phyloP scores from a whole-genome alignment of 2,888 invertebrate species.

The Serripes groenlandicus region DNA sequence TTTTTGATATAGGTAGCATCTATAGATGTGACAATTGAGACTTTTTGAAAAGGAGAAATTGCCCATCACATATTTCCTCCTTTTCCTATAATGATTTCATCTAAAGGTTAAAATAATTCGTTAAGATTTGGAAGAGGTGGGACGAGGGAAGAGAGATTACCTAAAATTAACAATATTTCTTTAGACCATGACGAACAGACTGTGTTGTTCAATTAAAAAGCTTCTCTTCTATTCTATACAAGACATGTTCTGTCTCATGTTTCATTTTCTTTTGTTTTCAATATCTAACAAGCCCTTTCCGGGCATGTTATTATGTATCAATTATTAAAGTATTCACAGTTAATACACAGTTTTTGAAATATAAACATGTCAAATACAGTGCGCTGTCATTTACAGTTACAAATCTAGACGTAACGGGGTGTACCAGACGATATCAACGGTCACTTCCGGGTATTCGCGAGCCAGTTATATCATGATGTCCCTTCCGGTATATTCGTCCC shows the following conservation, averaged over 20 bases:
- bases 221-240: no score
- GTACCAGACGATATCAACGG: not conserved
- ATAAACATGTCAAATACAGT: constrained; percentile 12
- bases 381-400: not conserved
- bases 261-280: no score
- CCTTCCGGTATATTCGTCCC: constrained; percentile 11
- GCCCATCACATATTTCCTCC: not conserved
- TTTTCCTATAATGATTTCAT: not conserved
- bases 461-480: constrained; percentile 16
- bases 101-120: not conserved
- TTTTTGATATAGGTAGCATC: no score
- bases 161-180: no score
- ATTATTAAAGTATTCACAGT: not conserved
- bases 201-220: no score
- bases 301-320: no score
- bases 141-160: no score
- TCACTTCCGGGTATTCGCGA: constrained; percentile 29
- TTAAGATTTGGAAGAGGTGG: not conserved
- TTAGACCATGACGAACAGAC: no score
- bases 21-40: no score
- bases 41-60: not conserved
- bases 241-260: no score
- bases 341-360: not conserved
- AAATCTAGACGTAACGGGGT: not conserved
- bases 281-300: no score